These are phyloP conservation scores for Lipophrys pholis DNA, from an alignment of 2,113 vertebrate species.

Conservation along the genomic window DNA sequence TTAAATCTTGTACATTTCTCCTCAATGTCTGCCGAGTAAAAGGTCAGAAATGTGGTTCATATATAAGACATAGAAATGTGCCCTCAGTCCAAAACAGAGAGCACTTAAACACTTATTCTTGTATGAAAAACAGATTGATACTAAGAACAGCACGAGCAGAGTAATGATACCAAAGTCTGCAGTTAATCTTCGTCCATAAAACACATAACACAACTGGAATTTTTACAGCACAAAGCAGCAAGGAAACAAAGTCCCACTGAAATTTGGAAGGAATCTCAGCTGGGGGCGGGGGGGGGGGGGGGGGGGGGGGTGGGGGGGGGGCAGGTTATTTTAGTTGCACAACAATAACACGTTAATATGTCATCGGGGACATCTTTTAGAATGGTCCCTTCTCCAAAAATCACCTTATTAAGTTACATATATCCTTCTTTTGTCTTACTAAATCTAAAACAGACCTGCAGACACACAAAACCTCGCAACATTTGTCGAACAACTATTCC, in stretches of 20 bases:
- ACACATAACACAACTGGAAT: not conserved
- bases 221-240: not conserved
- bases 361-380: conserved; percentile 3
- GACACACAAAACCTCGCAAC: not conserved
- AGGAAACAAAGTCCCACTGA: conserved; percentile 12
- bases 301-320: not conserved
- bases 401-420: conserved; percentile 1
- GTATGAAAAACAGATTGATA: not conserved
- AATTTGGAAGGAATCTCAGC: not conserved
- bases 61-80: conserved; percentile 29
- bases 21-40: conserved; percentile 52
- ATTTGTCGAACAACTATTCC: not conserved
- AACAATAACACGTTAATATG: conserved; percentile 1
- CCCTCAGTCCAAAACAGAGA: conserved; percentile 31
- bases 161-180: not conserved
- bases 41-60: conserved; percentile 55
- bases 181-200: not conserved
- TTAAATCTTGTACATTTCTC: conserved; percentile 59
- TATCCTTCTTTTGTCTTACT: conserved; percentile 3
- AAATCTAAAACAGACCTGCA: conserved; percentile 38
- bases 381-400: conserved; percentile 14
- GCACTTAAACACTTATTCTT: conserved; percentile 12
- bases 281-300: not conserved
- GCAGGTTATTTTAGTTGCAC: not conserved
- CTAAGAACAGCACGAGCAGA: not conserved